Evolutionary conservation across 2,113 vertebrate species (phyloP).

Genomic region (Sturnira hondurensis): DNA sequence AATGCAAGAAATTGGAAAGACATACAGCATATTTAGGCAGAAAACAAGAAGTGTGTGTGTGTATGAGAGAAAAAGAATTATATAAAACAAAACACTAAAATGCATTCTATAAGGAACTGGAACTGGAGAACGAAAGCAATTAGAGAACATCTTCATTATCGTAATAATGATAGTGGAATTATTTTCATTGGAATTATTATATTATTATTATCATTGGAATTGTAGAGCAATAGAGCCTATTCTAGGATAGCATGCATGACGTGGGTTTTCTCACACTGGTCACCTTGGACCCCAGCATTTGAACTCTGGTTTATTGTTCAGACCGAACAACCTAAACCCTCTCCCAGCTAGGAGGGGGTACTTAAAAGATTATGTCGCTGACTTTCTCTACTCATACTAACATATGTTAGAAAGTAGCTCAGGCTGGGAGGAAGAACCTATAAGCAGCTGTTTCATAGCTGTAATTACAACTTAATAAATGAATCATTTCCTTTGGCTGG

Average conservation of each 20-base stretch:
- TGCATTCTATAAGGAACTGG: background rate
- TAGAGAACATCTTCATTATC: background rate
- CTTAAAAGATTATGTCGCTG: constrained; percentile 35
- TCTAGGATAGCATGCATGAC: background rate
- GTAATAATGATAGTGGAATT: no score
- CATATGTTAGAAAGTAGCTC: constrained; percentile 73
- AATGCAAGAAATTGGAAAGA: background rate
- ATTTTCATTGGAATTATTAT: no score
- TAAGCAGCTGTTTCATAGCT: constrained; percentile 78
- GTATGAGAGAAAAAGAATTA: background rate
- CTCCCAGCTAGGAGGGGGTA: background rate
- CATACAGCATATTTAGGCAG: background rate
- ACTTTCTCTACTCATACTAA: constrained; percentile 40
- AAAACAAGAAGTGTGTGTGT: background rate
- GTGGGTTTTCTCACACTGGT: background rate
- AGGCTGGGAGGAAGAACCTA: constrained; percentile 56
- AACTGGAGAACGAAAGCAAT: background rate
- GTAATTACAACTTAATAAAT: constrained; percentile 81
- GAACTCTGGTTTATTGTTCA: constrained; percentile 7
- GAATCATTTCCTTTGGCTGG: constrained; percentile 79
- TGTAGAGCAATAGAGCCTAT: background rate
- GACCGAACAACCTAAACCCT: background rate
- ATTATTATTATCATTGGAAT: no score
- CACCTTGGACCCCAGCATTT: background rate
- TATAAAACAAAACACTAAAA: background rate